Conservation (phyloP, 2,888 invertebrate species). For the Luperina nickerlii region DNA sequence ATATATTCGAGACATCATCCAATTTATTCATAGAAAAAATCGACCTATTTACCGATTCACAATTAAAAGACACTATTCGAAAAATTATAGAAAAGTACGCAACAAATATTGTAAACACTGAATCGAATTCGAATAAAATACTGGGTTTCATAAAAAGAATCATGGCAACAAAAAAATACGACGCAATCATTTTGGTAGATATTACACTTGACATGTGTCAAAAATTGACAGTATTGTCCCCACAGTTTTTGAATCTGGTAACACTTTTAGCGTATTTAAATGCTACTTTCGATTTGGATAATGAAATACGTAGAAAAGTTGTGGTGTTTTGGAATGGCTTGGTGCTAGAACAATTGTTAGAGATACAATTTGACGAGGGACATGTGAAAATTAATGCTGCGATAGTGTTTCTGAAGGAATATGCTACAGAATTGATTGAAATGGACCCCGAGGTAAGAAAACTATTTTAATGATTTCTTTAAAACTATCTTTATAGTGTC, state of each 20-base stretch:
- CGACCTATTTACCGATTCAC: slow-evolving; percentile 68
- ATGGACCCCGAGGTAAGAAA: slow-evolving; percentile 70
- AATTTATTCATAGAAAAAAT: slow-evolving; percentile 74
- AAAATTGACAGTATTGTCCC: slow-evolving; percentile 26
- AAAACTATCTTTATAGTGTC: not conserved
- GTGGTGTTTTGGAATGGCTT: slow-evolving; percentile 49
- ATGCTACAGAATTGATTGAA: slow-evolving; percentile 67
- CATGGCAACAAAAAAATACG: not conserved
- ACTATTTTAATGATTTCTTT: not conserved
- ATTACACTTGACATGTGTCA: slow-evolving; percentile 27
- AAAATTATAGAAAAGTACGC: slow-evolving; percentile 34
- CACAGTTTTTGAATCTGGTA: slow-evolving; percentile 49
- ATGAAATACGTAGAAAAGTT: slow-evolving; percentile 50
- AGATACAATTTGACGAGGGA: slow-evolving; percentile 16
- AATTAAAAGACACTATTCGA: slow-evolving; percentile 34
- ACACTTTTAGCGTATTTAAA: slow-evolving; percentile 56
- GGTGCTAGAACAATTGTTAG: slow-evolving; percentile 54
- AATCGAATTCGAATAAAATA: slow-evolving; percentile 56
- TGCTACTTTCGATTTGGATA: slow-evolving; percentile 52
- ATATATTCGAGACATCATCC: slow-evolving; percentile 68
- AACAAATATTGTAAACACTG: not conserved
- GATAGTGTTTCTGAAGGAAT: slow-evolving; percentile 71
- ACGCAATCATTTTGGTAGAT: not conserved
- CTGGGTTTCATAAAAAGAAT: slow-evolving; percentile 32
- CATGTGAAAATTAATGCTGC: slow-evolving; percentile 60